Conservation (phyloP, 2,888 invertebrate genomes). For the Orthonychiurus folsomi region DNA sequence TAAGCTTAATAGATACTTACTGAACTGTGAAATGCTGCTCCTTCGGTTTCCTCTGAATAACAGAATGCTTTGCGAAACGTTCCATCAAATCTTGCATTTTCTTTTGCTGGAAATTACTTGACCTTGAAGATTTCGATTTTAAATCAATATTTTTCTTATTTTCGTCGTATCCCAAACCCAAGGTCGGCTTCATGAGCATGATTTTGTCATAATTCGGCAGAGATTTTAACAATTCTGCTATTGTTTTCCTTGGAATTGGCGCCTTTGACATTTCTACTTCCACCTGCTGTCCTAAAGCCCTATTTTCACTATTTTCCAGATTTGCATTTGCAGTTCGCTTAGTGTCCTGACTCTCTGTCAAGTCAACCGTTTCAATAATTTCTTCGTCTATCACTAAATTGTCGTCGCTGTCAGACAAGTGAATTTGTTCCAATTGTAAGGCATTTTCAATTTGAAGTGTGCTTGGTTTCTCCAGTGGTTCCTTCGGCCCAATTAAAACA, state of each 20-base stretch:
- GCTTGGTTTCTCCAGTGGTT: neutral
- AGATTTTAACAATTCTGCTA: slow-evolving; percentile 27
- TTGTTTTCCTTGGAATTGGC: slow-evolving; percentile 14
- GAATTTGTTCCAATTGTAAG: neutral
- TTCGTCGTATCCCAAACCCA: slow-evolving; percentile 45
- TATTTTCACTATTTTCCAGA: neutral
- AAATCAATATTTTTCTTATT: slow-evolving; percentile 54
- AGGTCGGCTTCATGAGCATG: slow-evolving; percentile 46
- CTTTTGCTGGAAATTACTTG: slow-evolving; percentile 45
- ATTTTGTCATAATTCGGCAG: slow-evolving; percentile 25
- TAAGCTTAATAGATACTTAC: slow-evolving; percentile 43
- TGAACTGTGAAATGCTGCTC: slow-evolving; percentile 52
- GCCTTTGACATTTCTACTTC: slow-evolving; percentile 24
- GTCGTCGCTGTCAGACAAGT: neutral
- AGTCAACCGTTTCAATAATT: slow-evolving; percentile 2
- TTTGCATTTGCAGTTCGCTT: neutral
- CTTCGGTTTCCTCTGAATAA: slow-evolving; percentile 48
- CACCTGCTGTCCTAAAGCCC: slow-evolving; percentile 16
- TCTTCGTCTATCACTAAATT: neutral
- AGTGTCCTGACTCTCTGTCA: neutral
- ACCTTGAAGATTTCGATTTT: slow-evolving; percentile 47
- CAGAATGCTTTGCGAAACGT: slow-evolving; percentile 60
- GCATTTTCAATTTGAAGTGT: neutral
- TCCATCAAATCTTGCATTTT: slow-evolving; percentile 61
- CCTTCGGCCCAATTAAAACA: neutral